Percentiles rank a stretch among this genome's conserved stretches.
These are phyloP conservation scores for Ischnus inquisitorius DNA, from an alignment of 2,888 invertebrate species.

Conservation along the genomic window DNA sequence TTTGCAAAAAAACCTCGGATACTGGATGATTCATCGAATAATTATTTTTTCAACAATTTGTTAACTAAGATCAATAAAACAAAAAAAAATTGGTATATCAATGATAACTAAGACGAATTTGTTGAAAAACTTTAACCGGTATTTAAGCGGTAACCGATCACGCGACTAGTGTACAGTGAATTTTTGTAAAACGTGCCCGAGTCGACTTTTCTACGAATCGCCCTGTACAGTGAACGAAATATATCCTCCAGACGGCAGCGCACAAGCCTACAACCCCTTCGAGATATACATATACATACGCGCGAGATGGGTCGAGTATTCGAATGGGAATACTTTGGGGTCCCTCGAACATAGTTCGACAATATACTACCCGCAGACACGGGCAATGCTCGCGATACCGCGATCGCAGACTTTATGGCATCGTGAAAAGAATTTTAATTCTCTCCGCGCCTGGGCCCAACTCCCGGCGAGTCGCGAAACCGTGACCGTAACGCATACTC, in stretches of 20 bases:
- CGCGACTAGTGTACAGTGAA: too few relatives aligned
- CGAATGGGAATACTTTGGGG: constrained; percentile 66
- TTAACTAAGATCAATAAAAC: too few relatives aligned
- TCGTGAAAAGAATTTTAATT: constrained; percentile 66
- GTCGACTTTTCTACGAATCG: constrained; percentile 3
- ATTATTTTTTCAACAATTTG: too few relatives aligned
- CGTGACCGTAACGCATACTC: not conserved
- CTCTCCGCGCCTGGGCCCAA: constrained; percentile 36
- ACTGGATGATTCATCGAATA: too few relatives aligned
- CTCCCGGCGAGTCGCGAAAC: constrained; percentile 4
- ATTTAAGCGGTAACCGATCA: too few relatives aligned
- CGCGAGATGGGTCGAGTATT: constrained; percentile 54
- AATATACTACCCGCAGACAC: constrained; percentile 23
- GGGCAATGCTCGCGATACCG: constrained; percentile 26
- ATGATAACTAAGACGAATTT: too few relatives aligned
- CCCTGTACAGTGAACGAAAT: not conserved
- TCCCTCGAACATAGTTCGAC: constrained; percentile 59
- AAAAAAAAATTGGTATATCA: too few relatives aligned
- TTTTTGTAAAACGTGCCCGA: not conserved
- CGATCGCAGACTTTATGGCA: constrained; percentile 43
- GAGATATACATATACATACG: not conserved
- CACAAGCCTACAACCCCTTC: constrained; percentile 7
- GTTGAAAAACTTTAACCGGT: too few relatives aligned
- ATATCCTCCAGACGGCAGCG: constrained; percentile 1
- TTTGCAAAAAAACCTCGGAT: too few relatives aligned